Evolutionary conservation across 2,113 vertebrate genomes (phyloP), one percentile per base, ranked within the genome.

Genomic region (Nanorana parkeri): DNA sequence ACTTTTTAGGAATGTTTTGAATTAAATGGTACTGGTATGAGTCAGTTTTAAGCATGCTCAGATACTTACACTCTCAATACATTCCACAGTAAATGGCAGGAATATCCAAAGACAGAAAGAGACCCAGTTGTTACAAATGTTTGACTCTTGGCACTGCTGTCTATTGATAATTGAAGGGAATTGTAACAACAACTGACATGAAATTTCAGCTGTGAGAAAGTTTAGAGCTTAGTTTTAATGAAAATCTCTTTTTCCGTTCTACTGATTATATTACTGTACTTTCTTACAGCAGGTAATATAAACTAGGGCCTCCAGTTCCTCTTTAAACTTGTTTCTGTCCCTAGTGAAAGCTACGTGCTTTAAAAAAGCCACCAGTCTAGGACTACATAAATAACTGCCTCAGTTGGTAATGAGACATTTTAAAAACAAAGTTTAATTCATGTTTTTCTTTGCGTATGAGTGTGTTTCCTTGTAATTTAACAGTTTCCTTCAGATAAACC

Each of bases 381-480:
- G n/a, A 26, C 29, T 74, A 66, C 77, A 80, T 76, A 75, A 78
- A 68, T 51, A 74, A 36, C 36, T 41, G 64, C 52, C 83, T 32
- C 2, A 77, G 11, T 61, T 21, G 65, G 21, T 81, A 87, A 84
- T 65, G 6, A 23, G 63, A 74, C 66, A 21, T 75, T 85, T 26
- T 69, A 81, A 78, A 81, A 83, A 58, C 63, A 58, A 11, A 68
- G 85, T 89, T 77, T 54, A 83, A 80, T 75, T 75, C 19, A 55
- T 13, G 21, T 68, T n/a, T 16, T 28, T 20, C 61, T 75, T 87
- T 26, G 21, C 61, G 13, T 29, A 26, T 17, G 17, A 13, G 1
- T 86, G 80, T 4, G 65, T 58, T 86, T 74, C 85, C 47, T 72
- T 80, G 54, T 78, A 81, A 89, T 85, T 89, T 86, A 75, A 83